Percentiles rank a stretch among this genome's conserved stretches.
These are phyloP conservation scores for Tiliacea citrago DNA, from an alignment of 2,888 invertebrate genomes.

Conservation along the genomic window DNA sequence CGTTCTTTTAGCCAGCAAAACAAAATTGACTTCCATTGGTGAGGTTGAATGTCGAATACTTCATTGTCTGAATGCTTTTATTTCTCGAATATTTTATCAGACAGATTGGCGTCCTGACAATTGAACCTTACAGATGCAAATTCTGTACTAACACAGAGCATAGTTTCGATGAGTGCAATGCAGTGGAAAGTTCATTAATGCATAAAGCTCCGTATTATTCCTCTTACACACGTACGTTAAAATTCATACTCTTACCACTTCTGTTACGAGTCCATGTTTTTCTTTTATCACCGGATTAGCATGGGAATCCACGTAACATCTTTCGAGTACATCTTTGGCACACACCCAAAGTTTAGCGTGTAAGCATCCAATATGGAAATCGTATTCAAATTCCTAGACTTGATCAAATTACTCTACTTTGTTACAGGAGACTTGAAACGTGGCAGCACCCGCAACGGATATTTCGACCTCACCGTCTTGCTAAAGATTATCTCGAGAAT, in stretches of 20 bases:
- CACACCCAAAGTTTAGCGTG: slow-evolving; percentile 64
- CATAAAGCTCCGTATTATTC: neutral
- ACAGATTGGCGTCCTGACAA: neutral
- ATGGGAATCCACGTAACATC: slow-evolving; percentile 58
- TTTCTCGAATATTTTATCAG: slow-evolving; percentile 19
- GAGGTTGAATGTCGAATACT: slow-evolving; percentile 16
- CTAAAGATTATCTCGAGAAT: slow-evolving; percentile 55
- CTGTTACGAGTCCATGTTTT: slow-evolving; percentile 45
- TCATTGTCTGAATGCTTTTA: slow-evolving; percentile 22
- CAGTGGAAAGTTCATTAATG: slow-evolving; percentile 2
- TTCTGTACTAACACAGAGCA: neutral
- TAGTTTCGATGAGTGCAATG: neutral
- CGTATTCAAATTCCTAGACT: slow-evolving; percentile 72
- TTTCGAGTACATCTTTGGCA: slow-evolving; percentile 60
- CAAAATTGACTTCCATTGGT: neutral
- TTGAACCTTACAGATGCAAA: slow-evolving; percentile 8
- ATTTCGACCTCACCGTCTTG: slow-evolving; percentile 51
- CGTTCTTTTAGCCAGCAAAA: neutral
- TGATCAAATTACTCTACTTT: slow-evolving; percentile 72
- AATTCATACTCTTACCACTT: slow-evolving; percentile 41
- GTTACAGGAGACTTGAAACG: slow-evolving; percentile 71
- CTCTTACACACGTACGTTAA: slow-evolving; percentile 9
- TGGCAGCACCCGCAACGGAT: slow-evolving; percentile 63
- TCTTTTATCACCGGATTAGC: slow-evolving; percentile 55
- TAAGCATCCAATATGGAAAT: slow-evolving; percentile 69